Base-by-base conservation (phyloP, 2,113 vertebrate species). In the Onychostoma macrolepis region DNA sequence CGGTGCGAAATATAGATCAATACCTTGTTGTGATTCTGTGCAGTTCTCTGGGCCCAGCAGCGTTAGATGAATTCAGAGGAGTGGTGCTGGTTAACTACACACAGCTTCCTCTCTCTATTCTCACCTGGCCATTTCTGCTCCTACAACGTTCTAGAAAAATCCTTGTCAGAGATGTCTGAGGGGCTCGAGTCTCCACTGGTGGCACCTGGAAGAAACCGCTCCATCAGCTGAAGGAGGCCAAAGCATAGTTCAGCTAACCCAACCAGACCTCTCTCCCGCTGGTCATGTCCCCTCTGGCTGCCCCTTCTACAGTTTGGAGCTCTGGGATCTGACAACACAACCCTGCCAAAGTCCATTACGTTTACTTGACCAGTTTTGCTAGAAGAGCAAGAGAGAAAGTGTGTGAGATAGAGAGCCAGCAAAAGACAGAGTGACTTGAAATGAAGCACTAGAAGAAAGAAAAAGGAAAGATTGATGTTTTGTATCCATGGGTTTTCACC, bases 301-400 rank as follows among this genome's bases (percentile, higher is more conserved):
- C 74, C 74, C 87, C 85, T 41, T 43, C 61, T 56, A 79, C 78
- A n/a, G 56, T 19, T 84, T 82, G 43, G 45, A 72, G 80, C 85
- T 90, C 74, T 71, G 63, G 78, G 80, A 53, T 2, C 2, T 24
- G 84, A 82, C 71, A 89, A 50, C 67, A 85, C 61, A 82, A 65
- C 83, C 87, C 88, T 90, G 48, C 85, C 82, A 77, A 90, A 82
- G 85, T 86, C 87, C 71, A 89, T 91, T 88, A 90, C 88, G 48
- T 89, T 90, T 89, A 88, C 83, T 88, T 87, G 78, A 91, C 85
- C 69, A 45, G 89, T 80, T 48, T 36, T 30, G 83, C 13, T 28
- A 33, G 21, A 43, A 17, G 45, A 36, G 77, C 75, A 33, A 56
- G 63, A 53, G 53, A 84, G 28, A 80, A 61, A 45, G n/a, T 67